phyloP scores from a whole-genome alignment of 1,140 invertebrate species.

The Drosophila pachea region DNA sequence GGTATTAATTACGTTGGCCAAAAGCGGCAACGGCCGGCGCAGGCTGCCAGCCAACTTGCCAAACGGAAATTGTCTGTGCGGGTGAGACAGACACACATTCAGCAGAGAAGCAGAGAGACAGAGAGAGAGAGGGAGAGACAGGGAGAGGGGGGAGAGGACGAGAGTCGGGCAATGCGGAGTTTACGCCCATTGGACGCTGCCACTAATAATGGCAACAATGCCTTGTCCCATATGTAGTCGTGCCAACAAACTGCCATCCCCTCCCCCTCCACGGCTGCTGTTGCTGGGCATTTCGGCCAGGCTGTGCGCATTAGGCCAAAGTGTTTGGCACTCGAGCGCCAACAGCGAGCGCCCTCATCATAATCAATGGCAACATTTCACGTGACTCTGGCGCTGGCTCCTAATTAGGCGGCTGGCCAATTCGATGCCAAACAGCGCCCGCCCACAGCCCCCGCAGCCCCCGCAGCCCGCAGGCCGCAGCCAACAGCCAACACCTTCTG shows the following conservation, averaged over 20 bases:
- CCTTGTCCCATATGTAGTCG: background rate
- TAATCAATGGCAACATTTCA: slow-evolving; percentile 39
- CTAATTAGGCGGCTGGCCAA: slow-evolving; percentile 24
- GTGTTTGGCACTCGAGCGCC: slow-evolving; percentile 38
- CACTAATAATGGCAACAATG: slow-evolving; percentile 35
- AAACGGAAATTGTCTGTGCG: slow-evolving; percentile 41
- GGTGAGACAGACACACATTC: background rate
- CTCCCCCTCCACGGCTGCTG: background rate
- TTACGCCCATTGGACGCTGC: slow-evolving; percentile 11
- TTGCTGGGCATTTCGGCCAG: background rate
- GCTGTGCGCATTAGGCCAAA: slow-evolving; percentile 30
- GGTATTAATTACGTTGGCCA: slow-evolving; percentile 74
- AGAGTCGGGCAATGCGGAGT: too few relatives aligned
- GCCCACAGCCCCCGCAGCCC: background rate
- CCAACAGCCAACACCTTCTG: slow-evolving; percentile 7
- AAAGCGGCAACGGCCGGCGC: slow-evolving; percentile 14
- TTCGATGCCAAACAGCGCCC: background rate
- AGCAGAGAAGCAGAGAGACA: too few relatives aligned
- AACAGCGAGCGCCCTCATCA: slow-evolving; percentile 33
- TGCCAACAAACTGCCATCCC: background rate
- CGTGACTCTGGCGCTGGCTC: slow-evolving; percentile 20
- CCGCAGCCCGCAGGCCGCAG: background rate
- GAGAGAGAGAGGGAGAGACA: too few relatives aligned
- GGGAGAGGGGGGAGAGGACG: too few relatives aligned
- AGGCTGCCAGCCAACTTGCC: background rate